Percentiles rank a stretch among this genome's conserved stretches.
Evolutionary conservation across 2,888 invertebrate species (phyloP).

Genomic region (Brachynemurus nebulosus): DNA sequence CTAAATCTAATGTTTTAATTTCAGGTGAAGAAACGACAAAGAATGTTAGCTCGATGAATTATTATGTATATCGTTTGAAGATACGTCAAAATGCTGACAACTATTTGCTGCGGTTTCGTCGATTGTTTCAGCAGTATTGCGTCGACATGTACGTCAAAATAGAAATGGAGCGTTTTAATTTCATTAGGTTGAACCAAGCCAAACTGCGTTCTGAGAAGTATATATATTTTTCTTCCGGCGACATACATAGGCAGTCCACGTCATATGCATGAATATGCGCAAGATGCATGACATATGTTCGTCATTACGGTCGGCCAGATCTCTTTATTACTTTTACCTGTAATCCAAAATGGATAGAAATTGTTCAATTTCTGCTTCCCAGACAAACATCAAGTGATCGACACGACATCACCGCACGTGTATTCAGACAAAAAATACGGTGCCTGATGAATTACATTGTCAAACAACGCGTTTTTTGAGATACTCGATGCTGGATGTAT

Average conservation of each 20-base stretch:
- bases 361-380: slow-evolving; percentile 12
- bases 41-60: slow-evolving; percentile 21
- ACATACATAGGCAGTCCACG: slow-evolving; percentile 21
- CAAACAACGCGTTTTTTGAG: slow-evolving; percentile 10
- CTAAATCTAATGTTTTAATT: background rate
- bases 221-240: slow-evolving; percentile 24
- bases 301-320: slow-evolving; percentile 23
- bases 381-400: slow-evolving; percentile 18
- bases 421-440: slow-evolving; percentile 17
- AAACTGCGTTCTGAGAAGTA: slow-evolving; percentile 24
- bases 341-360: slow-evolving; percentile 23
- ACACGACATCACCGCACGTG: slow-evolving; percentile 22
- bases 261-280: slow-evolving; percentile 21
- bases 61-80: slow-evolving; percentile 23
- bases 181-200: slow-evolving; percentile 23
- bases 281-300: slow-evolving; percentile 24
- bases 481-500: slow-evolving; percentile 20
- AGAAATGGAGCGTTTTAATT: slow-evolving; percentile 25
- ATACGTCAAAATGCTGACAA: slow-evolving; percentile 20
- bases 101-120: slow-evolving; percentile 21
- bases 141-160: slow-evolving; percentile 30
- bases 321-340: slow-evolving; percentile 16
- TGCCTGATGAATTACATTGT: slow-evolving; percentile 16
- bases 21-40: slow-evolving; percentile 18
- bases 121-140: slow-evolving; percentile 24